Evolutionary conservation across 2,888 invertebrate genomes (phyloP).

Genomic region (Rotaria macrura): DNA sequence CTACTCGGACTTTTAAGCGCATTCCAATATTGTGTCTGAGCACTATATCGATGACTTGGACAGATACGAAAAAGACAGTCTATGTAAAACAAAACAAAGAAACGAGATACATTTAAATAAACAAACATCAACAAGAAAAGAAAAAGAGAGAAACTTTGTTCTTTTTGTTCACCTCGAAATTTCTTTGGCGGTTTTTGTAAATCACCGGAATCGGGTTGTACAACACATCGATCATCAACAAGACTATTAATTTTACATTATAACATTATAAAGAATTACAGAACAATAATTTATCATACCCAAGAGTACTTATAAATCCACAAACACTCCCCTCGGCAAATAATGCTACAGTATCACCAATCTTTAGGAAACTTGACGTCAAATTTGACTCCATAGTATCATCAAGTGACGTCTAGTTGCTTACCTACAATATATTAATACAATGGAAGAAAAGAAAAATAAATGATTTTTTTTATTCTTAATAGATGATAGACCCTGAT

Average conservation of each 20-base stretch:
- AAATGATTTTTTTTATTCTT: neutral
- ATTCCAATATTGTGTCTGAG: slow-evolving; percentile 55
- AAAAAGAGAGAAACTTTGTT: too few relatives aligned
- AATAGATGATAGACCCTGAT: neutral
- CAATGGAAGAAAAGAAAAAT: neutral
- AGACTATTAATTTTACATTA: slow-evolving; percentile 59
- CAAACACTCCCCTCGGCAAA: slow-evolving; percentile 77
- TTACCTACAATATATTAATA: neutral
- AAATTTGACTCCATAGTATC: neutral
- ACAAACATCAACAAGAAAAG: too few relatives aligned
- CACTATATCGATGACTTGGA: slow-evolving; percentile 53
- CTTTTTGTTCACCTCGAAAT: slow-evolving; percentile 66
- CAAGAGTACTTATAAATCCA: slow-evolving; percentile 93
- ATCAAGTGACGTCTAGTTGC: neutral
- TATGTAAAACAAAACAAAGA: too few relatives aligned
- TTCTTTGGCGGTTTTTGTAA: slow-evolving; percentile 89
- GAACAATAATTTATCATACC: slow-evolving; percentile 57
- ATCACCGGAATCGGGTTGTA: slow-evolving; percentile 89
- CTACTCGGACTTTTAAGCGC: slow-evolving; percentile 39
- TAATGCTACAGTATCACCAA: slow-evolving; percentile 94
- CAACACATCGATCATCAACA: slow-evolving; percentile 96
- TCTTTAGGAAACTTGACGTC: slow-evolving; percentile 70
- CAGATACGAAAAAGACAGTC: slow-evolving; percentile 54
- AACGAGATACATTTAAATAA: too few relatives aligned
- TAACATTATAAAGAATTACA: neutral